These are phyloP conservation scores for Bothrops jararaca DNA, from an alignment of 2,113 vertebrate species.

Conservation along the genomic window DNA sequence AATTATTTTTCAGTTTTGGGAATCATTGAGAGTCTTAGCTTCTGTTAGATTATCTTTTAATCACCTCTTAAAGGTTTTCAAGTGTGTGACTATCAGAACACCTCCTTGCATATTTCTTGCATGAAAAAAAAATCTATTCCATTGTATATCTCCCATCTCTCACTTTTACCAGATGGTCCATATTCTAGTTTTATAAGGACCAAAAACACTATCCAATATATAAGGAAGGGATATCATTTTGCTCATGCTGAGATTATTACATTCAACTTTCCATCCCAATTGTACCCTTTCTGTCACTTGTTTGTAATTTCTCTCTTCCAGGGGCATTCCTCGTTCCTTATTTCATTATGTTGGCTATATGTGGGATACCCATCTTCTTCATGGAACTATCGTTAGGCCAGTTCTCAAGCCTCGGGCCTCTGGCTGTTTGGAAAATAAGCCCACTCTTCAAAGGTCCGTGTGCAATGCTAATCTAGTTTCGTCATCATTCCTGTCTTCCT, in stretches of 20 bases:
- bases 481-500: not conserved
- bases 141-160: not conserved
- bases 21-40: not conserved
- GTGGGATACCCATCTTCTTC: conserved; percentile 80
- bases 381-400: conserved; percentile 79
- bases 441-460: conserved; percentile 79
- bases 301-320: conserved; percentile 38
- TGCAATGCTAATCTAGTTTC: not conserved
- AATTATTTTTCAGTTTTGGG: not conserved
- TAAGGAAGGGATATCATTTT: not conserved
- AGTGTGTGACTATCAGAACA: not conserved
- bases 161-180: not conserved
- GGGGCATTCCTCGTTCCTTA: conserved; percentile 80
- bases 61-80: not conserved
- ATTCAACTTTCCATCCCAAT: not conserved
- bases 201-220: not conserved
- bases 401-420: conserved; percentile 78
- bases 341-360: conserved; percentile 81
- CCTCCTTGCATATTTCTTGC: not conserved
- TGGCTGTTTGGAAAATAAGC: conserved; percentile 80
- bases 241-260: not conserved
- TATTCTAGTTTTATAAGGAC: not conserved
- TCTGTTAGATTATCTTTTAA: not conserved
- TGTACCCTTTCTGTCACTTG: not conserved
- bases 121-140: not conserved